Evolutionary conservation across 2,797 vertebrate genomes (phyloP).

Genomic region (Heliangelus exortis): DNA sequence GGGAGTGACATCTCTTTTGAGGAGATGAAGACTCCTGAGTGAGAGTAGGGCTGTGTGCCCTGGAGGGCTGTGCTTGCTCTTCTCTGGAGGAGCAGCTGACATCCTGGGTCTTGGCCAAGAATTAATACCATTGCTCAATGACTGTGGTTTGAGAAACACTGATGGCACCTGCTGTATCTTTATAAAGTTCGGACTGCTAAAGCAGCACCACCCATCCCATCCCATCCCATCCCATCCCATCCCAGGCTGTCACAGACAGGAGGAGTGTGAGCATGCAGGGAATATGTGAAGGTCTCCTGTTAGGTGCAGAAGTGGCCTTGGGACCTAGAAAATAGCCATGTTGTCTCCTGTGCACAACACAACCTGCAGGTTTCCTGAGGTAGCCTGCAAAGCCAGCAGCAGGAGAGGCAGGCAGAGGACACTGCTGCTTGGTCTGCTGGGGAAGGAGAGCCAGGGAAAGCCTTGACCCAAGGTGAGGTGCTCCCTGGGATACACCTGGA

Average conservation of each 20-base stretch:
- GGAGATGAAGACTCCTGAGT: background rate
- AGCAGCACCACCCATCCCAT: background rate
- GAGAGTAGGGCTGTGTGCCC: conserved; percentile 1
- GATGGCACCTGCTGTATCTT: background rate
- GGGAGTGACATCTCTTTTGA: background rate
- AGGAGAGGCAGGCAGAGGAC: background rate
- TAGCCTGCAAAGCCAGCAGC: background rate
- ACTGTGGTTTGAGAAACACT: background rate
- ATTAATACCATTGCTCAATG: background rate
- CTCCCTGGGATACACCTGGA: background rate
- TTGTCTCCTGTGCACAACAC: background rate
- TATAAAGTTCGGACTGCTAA: background rate
- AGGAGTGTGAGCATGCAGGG: background rate
- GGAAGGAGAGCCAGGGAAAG: background rate
- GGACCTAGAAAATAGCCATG: background rate
- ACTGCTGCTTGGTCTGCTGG: background rate
- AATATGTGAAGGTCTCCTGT: background rate
- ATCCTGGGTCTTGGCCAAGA: conserved; percentile 14
- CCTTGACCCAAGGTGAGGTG: background rate
- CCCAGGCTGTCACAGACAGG: background rate
- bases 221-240: background rate
- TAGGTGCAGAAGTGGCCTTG: background rate
- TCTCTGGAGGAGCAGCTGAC: conserved; percentile 18
- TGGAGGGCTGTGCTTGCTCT: conserved; percentile 6
- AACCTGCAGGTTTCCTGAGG: background rate